A percentile compares a stretch with the other conserved stretches of the same genome.
Evolutionary conservation across 2,797 vertebrate genomes (phyloP).

Genomic region (Pangasius sanitwongsei): DNA sequence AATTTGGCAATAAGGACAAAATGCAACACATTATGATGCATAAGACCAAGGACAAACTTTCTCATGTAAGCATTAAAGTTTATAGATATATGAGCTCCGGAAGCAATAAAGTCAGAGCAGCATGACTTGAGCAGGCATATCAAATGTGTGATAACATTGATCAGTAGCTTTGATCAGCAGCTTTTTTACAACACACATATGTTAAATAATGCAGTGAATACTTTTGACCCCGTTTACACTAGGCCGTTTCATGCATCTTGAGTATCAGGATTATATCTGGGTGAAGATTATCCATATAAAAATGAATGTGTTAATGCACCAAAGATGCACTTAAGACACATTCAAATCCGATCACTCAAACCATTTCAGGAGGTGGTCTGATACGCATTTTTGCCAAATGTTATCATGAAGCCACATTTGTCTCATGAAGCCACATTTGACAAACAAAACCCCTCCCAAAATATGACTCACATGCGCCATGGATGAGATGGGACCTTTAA

Average conservation of each 20-base stretch:
- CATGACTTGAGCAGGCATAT: slow-evolving; percentile 4
- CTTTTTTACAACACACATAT: not conserved
- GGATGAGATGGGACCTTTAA: not conserved
- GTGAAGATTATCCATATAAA: not conserved
- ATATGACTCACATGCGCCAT: not conserved
- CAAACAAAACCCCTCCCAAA: not conserved
- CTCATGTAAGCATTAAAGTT: not conserved
- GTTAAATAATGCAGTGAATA: not conserved
- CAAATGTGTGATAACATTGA: not conserved
- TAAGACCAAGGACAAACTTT: not conserved
- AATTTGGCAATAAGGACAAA: slow-evolving; percentile 3
- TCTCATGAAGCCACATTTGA: not conserved
- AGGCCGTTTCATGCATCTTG: not conserved
- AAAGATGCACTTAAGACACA: not conserved
- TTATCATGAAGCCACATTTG: not conserved
- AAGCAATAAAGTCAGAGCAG: slow-evolving; percentile 12
- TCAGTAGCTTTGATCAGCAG: slow-evolving; percentile 2
- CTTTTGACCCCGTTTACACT: not conserved
- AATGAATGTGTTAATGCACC: not conserved
- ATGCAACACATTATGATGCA: not conserved
- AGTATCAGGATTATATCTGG: slow-evolving; percentile 9
- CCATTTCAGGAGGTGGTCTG: not conserved
- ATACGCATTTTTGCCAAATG: not conserved
- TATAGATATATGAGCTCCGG: slow-evolving; percentile 6
- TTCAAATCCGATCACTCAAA: not conserved